Evolutionary conservation across 2,797 vertebrate genomes (phyloP), one percentile per base, ranked within the genome.

Genomic region (Parauchenoglanis ngamensis): DNA sequence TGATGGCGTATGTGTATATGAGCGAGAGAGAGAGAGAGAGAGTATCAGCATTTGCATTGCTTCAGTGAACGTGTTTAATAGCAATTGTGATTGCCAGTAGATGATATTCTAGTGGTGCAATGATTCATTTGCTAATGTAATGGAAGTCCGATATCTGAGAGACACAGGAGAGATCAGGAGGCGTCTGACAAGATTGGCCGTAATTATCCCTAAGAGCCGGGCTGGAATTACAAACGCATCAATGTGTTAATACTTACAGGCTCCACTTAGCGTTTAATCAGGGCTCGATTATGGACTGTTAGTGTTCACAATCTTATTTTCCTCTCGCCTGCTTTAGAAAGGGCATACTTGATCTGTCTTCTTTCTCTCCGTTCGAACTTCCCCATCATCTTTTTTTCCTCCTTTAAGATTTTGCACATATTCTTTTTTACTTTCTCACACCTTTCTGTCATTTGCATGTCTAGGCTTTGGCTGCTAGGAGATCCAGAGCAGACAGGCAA

Each of bases 201-300:
- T 87, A 91, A 91, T 92, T 90, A 85, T 90, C 88, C 73, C 57
- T 88, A 81, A 92, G 88, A 93, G 91, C 90, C 61, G 35, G 87
- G 90, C 68, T 92, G 91, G 91, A 93, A 94, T 94, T 93, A 91
- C 92, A 93, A 90, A 86, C 86, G 57, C 72, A 80, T 86, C 80
- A 81, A 90, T 84, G 89, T 89, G 83, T 87, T 90, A 90, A 90
- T 89, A 90, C 89, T 86, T 88, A 89, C 85, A 86, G 86, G 67
- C 65, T 65, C 85, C 89, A 88, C 88, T 90, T 88, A 88, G 85
- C 85, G 83, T 88, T 88, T 89, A 89, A 88, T 89, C 79, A 89
- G 54, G n/a, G 67, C 83, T 87, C 90, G 78, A 86, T 91, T 87
- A 87, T 52, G 49, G 52, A 75, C 83, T 75, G 78, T 85, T 90